Percentiles rank a stretch among this genome's conserved stretches.
Conservation (phyloP, 2,797 vertebrate species). For the Diglossa cyanea region DNA sequence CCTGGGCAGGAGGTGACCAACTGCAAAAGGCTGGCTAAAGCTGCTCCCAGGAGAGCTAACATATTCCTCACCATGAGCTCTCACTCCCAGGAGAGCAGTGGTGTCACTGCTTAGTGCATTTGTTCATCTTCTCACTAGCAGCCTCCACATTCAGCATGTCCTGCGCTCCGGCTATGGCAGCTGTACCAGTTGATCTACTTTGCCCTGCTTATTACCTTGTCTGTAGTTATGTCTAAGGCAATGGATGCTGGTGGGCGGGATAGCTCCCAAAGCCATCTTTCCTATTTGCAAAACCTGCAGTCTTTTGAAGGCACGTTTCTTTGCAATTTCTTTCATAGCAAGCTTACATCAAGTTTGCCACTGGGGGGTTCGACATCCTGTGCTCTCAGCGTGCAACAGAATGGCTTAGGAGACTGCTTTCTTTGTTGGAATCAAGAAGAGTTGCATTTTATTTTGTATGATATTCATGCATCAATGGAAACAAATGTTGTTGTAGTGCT, state of each 20-base stretch:
- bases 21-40: neutral
- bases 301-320: neutral
- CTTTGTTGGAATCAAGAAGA: neutral
- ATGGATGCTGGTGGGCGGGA: neutral
- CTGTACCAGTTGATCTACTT: neutral
- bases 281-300: neutral
- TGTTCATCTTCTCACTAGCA: accelerated
- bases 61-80: neutral
- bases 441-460: neutral
- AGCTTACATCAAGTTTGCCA: neutral
- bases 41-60: neutral
- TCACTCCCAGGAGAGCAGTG: neutral
- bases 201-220: neutral
- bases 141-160: neutral
- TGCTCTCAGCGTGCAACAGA: neutral
- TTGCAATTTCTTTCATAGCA: neutral
- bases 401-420: neutral
- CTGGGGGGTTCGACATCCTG: accelerated
- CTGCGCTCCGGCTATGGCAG: neutral
- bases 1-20: neutral
- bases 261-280: neutral
- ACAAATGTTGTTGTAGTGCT: neutral
- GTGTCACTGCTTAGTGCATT: neutral
- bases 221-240: neutral
- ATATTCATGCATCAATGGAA: neutral